phyloP scores from a whole-genome alignment of 2,113 vertebrate species.

The Trinectes maculatus region DNA sequence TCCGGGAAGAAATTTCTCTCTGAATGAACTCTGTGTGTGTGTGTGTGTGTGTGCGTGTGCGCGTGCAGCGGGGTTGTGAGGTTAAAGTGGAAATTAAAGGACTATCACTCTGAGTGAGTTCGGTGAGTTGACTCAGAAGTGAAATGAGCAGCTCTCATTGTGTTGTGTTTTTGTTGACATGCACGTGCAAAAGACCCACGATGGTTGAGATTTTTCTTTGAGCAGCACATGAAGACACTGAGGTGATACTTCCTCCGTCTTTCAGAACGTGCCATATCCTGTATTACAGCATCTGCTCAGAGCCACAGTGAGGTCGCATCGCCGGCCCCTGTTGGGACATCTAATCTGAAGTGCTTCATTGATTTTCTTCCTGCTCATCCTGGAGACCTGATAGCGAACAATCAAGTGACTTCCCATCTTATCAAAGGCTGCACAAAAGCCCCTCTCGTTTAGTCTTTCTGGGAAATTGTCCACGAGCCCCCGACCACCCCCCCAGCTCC shows the following conservation, averaged over 20 bases:
- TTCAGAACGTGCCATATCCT: conserved; percentile 12
- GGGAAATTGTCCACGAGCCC: background rate
- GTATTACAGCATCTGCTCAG: background rate
- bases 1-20: conserved; percentile 32
- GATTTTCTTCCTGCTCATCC: conserved; percentile 41
- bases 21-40: conserved; percentile 25
- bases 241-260: no score
- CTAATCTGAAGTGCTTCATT: conserved; percentile 29
- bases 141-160: no score
- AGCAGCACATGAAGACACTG: no score
- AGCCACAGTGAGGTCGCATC: background rate
- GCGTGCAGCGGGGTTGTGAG: background rate
- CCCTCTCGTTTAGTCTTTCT: conserved; percentile 33
- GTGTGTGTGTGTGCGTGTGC: background rate
- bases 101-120: no score
- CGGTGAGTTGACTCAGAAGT: no score
- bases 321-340: background rate
- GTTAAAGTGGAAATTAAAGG: background rate
- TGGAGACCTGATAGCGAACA: conserved; percentile 40
- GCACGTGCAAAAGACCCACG: no score
- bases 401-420: conserved; percentile 46
- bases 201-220: no score
- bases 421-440: conserved; percentile 44
- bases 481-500: conserved; percentile 15
- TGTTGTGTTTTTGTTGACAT: no score